Conservation (phyloP, 2,797 vertebrate species). For the Cryptoblepharus egeriae region DNA sequence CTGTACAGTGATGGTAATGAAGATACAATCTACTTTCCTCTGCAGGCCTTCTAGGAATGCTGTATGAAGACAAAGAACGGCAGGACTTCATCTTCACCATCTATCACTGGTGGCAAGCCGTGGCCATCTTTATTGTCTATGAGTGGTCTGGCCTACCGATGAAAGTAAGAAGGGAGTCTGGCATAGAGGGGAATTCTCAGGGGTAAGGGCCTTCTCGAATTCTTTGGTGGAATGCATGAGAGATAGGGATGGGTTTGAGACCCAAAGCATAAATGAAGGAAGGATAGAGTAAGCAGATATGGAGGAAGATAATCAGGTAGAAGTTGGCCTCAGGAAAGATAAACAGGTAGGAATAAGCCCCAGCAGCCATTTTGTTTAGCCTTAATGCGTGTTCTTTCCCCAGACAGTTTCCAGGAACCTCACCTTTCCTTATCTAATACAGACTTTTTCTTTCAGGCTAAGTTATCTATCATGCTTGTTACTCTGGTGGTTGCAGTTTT, state of each 20-base stretch:
- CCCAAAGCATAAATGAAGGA: background rate
- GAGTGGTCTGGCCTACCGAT: conserved; percentile 88
- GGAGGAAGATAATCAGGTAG: background rate
- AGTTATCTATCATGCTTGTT: conserved; percentile 87
- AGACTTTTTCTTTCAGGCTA: conserved; percentile 80
- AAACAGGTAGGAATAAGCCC: too few species aligned
- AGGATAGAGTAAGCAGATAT: too few species aligned
- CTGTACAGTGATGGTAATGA: background rate
- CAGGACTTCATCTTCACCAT: conserved; percentile 96
- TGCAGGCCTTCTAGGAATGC: conserved; percentile 87
- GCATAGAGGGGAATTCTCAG: background rate
- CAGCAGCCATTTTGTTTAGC: background rate
- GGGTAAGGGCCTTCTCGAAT: background rate
- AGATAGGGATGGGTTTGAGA: background rate
- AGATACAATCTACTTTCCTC: accelerated
- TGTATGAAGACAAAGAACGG: conserved; percentile 95
- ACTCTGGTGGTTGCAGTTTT: conserved; percentile 75
- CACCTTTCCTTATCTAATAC: background rate
- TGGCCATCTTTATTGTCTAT: conserved; percentile 93
- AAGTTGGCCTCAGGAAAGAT: background rate
- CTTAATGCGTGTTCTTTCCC: background rate
- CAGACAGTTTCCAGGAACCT: background rate
- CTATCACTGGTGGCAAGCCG: conserved; percentile 96
- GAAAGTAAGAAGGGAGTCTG: conserved; percentile 81
- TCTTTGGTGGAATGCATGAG: background rate